Evolutionary conservation across 1,140 invertebrate species (phyloP).

Genomic region (Halesus radiatus): DNA sequence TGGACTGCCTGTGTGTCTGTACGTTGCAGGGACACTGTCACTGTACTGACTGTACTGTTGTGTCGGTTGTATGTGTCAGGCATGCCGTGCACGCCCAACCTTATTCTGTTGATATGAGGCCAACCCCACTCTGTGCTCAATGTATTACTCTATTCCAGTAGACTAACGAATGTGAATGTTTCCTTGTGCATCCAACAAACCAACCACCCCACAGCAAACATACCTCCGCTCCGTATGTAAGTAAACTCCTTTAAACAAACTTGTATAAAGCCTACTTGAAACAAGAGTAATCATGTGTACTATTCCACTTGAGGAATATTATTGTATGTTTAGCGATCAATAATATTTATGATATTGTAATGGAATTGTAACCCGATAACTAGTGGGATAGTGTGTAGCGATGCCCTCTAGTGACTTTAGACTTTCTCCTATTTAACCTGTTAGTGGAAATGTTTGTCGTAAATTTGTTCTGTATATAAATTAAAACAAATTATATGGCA

Average conservation of each 20-base stretch:
- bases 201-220: neutral
- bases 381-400: conserved; percentile 51
- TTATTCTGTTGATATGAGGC: conserved; percentile 18
- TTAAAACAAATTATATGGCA: conserved; percentile 50
- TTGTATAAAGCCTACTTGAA: neutral
- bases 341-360: conserved; percentile 5
- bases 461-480: conserved; percentile 48
- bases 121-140: conserved; percentile 57
- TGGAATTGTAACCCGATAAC: conserved; percentile 7
- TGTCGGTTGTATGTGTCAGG: conserved; percentile 45
- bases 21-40: no score
- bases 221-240: neutral
- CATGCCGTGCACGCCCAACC: conserved; percentile 49
- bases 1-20: no score
- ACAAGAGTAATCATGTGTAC: neutral
- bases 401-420: conserved; percentile 50
- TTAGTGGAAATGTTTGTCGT: conserved; percentile 48
- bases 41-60: no score
- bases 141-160: neutral
- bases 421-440: conserved; percentile 34
- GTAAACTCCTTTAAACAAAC: neutral
- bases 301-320: no score
- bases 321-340: conserved; percentile 8
- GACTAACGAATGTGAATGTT: no score
- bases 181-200: no score